Evolutionary conservation across 2,888 invertebrate species (phyloP), one percentile per base, ranked within the genome.

Genomic region (Pherbina coryleti): DNA sequence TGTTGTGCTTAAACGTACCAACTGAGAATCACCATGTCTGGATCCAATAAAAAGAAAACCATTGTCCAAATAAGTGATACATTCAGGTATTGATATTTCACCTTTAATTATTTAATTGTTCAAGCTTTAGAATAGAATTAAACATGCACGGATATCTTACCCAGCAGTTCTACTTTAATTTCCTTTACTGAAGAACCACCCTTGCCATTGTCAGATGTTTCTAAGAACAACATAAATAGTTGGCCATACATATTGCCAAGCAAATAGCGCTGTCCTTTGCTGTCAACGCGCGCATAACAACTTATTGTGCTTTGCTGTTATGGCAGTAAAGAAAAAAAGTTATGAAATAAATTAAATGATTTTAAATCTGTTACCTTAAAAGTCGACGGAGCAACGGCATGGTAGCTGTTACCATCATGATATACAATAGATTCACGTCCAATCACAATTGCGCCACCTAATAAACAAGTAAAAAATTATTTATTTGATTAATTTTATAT

Each of bases 381-480:
- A 82, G 97, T 95, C 69, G 98, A 94, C 1, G 98, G 98, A 0
- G 98, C 97, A 2, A 98, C 97, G 1, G 98, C 97, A 9, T 96
- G 94, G 84, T 96, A 97, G 44, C 93, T 94, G 81, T 94, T 95
- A 22, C 98, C 98, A 90, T 98, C 97, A 85, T 98, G 98, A 88
- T 99, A 99, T 3, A 98, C 93, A 88, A 99, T 98, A 25, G 98
- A 97, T 89, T 99, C 98, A 85, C 98, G 97, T 0, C 99, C 99
- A 86, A 99, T 96, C 19, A 99, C 96, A 84, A 99, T 94, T 1
- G 97, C 97, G 55, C 99, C 99, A 82, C 95, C 92, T 92, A 19
- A 57, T 76, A 31, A 37, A 1, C 22, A n/a, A 53, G 34, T 4
- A 4, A 19, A 60, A 60, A 11, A 25, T 60, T 60, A 25, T 60